These are phyloP conservation scores for Leptopterna dolabrata DNA, from an alignment of 2,888 invertebrate genomes.

Conservation along the genomic window DNA sequence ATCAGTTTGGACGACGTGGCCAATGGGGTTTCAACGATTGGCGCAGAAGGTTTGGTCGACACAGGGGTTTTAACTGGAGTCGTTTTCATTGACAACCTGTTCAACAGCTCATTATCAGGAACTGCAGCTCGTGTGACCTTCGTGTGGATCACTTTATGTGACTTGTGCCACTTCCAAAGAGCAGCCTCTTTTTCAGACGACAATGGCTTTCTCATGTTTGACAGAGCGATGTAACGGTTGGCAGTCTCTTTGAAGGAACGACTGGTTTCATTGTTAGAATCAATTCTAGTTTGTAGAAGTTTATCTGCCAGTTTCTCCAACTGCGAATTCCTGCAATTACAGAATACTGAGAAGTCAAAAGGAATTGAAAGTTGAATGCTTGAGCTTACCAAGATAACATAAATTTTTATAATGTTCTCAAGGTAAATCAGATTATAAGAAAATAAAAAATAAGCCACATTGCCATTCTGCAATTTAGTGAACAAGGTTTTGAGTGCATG, in stretches of 20 bases:
- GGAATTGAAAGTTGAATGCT: not conserved
- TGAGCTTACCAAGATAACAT: no score
- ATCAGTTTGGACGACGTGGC: not conserved
- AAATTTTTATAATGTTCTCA: no score
- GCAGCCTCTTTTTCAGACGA: slow-evolving; percentile 48
- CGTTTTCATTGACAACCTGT: not conserved
- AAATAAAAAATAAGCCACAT: no score
- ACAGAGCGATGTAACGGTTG: slow-evolving; percentile 53
- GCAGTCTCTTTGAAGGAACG: slow-evolving; percentile 50
- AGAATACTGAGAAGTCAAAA: not conserved
- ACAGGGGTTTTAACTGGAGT: slow-evolving; percentile 21
- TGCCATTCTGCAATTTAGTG: no score
- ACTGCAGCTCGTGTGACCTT: slow-evolving; percentile 29
- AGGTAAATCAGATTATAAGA: no score
- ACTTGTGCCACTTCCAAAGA: slow-evolving; percentile 56
- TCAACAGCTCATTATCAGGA: slow-evolving; percentile 36
- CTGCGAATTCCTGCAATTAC: slow-evolving; percentile 60
- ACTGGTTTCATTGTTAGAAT: slow-evolving; percentile 17
- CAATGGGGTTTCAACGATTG: not conserved
- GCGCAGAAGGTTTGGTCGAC: not conserved
- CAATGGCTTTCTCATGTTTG: slow-evolving; percentile 43
- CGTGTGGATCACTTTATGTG: slow-evolving; percentile 55
- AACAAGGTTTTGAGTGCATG: no score
- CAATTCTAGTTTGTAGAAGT: slow-evolving; percentile 61
- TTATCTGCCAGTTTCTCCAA: slow-evolving; percentile 63